Conservation (phyloP, 2,797 vertebrate genomes). For the Lepilemur ruficaudatus region DNA sequence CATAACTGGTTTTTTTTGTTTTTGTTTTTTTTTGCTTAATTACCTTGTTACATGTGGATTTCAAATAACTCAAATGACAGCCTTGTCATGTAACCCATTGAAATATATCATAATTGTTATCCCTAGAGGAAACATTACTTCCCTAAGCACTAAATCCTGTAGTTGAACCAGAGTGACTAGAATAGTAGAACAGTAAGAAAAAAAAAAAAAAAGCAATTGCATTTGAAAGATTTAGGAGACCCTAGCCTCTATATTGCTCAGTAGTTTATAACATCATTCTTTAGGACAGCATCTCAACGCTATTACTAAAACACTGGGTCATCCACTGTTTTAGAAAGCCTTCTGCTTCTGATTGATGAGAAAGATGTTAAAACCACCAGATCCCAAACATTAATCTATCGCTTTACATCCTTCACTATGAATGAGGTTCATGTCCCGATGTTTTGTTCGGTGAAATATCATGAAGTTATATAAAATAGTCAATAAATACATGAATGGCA, state of each 20-base stretch:
- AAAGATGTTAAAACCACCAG: not conserved
- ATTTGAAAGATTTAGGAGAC: not conserved
- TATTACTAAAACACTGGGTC: not conserved
- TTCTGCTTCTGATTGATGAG: not conserved
- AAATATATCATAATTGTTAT: not conserved
- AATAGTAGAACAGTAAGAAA: not conserved
- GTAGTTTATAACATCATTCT: not conserved
- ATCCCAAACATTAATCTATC: not conserved
- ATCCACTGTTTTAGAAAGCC: not conserved
- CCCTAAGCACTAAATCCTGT: not conserved
- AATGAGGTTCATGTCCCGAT: not conserved
- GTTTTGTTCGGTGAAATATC: not conserved
- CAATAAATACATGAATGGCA: not conserved
- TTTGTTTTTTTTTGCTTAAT: not conserved
- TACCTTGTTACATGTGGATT: not conserved
- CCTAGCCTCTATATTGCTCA: not conserved
- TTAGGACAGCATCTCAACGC: not conserved
- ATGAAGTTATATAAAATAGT: not conserved
- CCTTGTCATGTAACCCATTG: not conserved
- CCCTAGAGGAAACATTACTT: not conserved
- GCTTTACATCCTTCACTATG: not conserved
- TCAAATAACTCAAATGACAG: not conserved
- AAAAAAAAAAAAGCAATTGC: no score
- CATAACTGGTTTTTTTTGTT: not conserved
- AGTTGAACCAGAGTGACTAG: not conserved